Evolutionary conservation across 2,113 vertebrate species (phyloP), one percentile per base, ranked within the genome.

Genomic region (Elaphurus davidianus): DNA sequence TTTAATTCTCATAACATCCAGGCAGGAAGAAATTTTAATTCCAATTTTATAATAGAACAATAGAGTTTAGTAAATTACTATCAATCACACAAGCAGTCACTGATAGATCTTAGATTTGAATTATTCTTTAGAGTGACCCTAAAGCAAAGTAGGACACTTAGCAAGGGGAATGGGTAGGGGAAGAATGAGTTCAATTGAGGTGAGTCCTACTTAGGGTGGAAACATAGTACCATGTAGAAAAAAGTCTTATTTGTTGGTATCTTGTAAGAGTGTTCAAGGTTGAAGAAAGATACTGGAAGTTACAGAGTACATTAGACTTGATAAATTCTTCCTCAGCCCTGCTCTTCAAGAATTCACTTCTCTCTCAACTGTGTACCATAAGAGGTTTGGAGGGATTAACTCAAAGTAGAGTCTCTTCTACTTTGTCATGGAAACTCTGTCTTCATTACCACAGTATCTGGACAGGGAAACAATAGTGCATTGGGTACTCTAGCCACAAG

Each of bases 301-400:
- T 33, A 91, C 21, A 78, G 19, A 71, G 45, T 3, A 7, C 8
- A 33, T 7, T 21, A 33, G n/a, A 54, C 5, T 54, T 10, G 15
- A 30, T 19, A 27, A 27, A 43, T 28, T 67, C 9, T 6, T 7
- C 23, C 23, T 5, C 9, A 10, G 6, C 0, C 6, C 1, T n/a
- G 0, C 33, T 81, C 21, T 3, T 89, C 27, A 74, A 43, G 40
- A 36, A 67, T 60, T 59, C 17, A 86, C 55, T 52, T 13, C 28
- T 43, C 0, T 55, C 16, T 52, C 43, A 27, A 17, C 1, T 36
- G 12, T 52, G 19, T 19, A 67, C 1, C 17, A 40, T 10, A 54
- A 90, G 28, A 78, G 30, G 3, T 54, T 33, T 55, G 28, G 23
- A 50, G 10, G 1, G 25, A 83, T 21, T 50, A 67, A 93, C 13